Evolutionary conservation across 1,140 invertebrate genomes (phyloP).

Genomic region (Matsumurasca onukii): DNA sequence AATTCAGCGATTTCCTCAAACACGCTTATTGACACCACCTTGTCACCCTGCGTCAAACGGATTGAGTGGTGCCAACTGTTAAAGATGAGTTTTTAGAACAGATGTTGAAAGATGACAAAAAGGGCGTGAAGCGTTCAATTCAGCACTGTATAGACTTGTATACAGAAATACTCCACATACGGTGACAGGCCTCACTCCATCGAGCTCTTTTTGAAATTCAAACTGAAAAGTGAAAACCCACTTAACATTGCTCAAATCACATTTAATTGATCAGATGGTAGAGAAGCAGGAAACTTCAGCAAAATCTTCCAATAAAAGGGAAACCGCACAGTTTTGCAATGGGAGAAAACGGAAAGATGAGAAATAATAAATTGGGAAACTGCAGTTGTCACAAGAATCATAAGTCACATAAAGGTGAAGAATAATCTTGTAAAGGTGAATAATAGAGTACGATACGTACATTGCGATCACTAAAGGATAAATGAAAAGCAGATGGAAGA

Average conservation of each 20-base stretch:
- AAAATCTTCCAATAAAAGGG: background rate
- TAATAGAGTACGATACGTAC: no score
- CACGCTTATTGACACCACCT: slow-evolving; percentile 35
- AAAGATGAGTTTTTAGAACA: slow-evolving; percentile 33
- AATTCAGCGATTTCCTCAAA: slow-evolving; percentile 40
- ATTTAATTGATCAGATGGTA: background rate
- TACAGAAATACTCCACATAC: no score
- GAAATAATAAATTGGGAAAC: no score
- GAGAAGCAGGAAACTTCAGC: background rate
- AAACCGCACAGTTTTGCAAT: background rate
- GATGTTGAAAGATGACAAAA: slow-evolving; percentile 1
- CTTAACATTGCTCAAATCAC: background rate
- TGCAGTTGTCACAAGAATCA: no score
- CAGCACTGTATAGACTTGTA: background rate
- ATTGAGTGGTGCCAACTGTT: slow-evolving; percentile 38
- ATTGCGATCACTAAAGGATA: no score
- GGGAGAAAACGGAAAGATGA: no score
- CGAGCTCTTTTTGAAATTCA: background rate
- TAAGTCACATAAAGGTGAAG: no score
- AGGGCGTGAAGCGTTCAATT: background rate
- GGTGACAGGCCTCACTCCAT: slow-evolving; percentile 15
- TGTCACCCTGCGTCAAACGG: slow-evolving; percentile 43
- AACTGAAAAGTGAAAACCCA: background rate
- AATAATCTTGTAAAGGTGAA: no score
- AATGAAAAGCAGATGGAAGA: no score